These are phyloP conservation scores for Plutella xylostella DNA, from an alignment of 2,888 invertebrate species.

Conservation along the genomic window DNA sequence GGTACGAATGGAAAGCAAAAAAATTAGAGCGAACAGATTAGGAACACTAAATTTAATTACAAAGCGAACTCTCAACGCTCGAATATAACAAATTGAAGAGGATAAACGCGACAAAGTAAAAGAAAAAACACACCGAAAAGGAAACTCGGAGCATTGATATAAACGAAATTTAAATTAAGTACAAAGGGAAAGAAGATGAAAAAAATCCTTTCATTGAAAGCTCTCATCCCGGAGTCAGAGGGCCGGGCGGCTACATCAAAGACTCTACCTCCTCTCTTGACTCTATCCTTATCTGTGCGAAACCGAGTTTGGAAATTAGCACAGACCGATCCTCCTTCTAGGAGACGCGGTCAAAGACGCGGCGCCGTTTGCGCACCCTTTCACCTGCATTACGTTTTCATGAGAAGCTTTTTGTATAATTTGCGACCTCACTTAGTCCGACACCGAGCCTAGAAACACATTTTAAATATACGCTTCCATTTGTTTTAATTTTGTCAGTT, in stretches of 20 bases:
- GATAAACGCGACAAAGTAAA: conserved; percentile 70
- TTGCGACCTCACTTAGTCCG: too few species aligned
- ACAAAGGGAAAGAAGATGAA: conserved; percentile 69
- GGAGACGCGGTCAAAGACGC: conserved; percentile 31
- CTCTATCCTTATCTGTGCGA: conserved; percentile 63
- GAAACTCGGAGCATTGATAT: conserved; percentile 69
- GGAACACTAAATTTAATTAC: conserved; percentile 69
- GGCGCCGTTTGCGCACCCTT: conserved; percentile 53
- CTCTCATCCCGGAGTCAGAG: conserved; percentile 65
- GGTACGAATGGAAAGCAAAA: conserved; percentile 29
- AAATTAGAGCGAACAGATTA: conserved; percentile 57
- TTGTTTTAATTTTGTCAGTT: too few species aligned
- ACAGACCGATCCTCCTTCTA: conserved; percentile 44
- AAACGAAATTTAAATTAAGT: conserved; percentile 72
- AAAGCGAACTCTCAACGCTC: conserved; percentile 43
- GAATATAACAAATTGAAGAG: conserved; percentile 68
- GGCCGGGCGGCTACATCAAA: conserved; percentile 67
- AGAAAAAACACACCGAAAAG: conserved; percentile 66
- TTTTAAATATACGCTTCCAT: too few species aligned
- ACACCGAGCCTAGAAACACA: too few species aligned
- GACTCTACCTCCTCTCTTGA: conserved; percentile 46
- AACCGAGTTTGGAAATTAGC: conserved; percentile 68
- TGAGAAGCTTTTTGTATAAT: conserved; percentile 46
- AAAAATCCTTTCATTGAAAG: conserved; percentile 71
- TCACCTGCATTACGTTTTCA: conserved; percentile 53